Evolutionary conservation across 2,888 invertebrate species (phyloP).

Genomic region (Sinelater perroti): DNA sequence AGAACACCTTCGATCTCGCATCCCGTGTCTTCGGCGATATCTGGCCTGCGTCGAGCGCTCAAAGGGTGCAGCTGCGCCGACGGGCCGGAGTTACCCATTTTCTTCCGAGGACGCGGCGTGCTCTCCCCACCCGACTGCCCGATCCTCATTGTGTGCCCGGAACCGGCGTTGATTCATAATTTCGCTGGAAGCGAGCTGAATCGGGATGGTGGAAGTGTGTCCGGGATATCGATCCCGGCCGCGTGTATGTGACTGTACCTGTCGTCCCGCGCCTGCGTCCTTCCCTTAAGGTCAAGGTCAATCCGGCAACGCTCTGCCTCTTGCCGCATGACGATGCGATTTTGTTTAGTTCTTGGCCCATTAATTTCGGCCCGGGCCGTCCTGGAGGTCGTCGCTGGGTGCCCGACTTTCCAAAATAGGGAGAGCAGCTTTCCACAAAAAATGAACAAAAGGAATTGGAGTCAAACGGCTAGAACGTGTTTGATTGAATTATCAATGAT

Average conservation of each 20-base stretch:
- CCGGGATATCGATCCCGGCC: constrained; percentile 23
- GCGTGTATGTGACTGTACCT: constrained; percentile 25
- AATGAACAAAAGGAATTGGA: too few relatives aligned
- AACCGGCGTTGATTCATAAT: constrained; percentile 15
- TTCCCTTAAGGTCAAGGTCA: constrained; percentile 35
- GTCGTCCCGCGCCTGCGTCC: constrained; percentile 31
- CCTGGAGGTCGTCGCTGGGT: constrained; percentile 9
- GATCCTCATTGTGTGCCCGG: not conserved
- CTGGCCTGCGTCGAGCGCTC: too few relatives aligned
- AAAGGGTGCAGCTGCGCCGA: too few relatives aligned
- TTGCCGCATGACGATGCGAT: constrained; percentile 26
- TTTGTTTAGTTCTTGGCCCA: constrained; percentile 25
- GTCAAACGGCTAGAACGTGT: too few relatives aligned
- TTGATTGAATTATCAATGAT: too few relatives aligned
- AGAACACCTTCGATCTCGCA: too few relatives aligned
- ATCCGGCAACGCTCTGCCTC: constrained; percentile 22
- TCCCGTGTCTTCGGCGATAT: too few relatives aligned
- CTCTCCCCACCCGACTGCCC: not conserved
- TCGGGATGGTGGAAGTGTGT: constrained; percentile 24
- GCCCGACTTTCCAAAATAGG: constrained; percentile 1
- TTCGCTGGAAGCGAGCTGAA: constrained; percentile 17
- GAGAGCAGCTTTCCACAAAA: too few relatives aligned
- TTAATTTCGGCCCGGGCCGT: constrained; percentile 16
- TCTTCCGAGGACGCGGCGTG: not conserved
- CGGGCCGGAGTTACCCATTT: too few relatives aligned